Conservation (phyloP, 1,140 invertebrate species). For the Drosophila kohkoa region DNA sequence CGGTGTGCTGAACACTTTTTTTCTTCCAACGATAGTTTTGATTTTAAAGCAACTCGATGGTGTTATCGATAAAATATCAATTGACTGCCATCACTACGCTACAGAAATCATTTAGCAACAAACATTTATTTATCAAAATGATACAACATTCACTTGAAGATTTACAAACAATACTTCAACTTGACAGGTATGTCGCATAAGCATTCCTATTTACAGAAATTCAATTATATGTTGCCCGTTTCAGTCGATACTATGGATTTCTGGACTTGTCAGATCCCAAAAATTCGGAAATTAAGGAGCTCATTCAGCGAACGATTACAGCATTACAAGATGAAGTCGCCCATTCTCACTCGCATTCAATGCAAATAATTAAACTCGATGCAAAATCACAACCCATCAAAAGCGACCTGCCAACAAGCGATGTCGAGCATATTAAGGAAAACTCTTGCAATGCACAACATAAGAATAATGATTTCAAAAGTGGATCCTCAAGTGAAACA, state of each 20-base stretch:
- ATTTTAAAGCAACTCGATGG: background rate
- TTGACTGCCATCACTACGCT: background rate
- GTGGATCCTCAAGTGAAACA: background rate
- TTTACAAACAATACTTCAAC: conserved; percentile 90
- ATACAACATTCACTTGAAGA: conserved; percentile 89
- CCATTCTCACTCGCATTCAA: conserved; percentile 6
- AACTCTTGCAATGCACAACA: conserved; percentile 20
- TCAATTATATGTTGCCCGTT: background rate
- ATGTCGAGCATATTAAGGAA: conserved; percentile 36
- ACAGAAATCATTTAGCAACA: conserved; percentile 18
- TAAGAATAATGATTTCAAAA: conserved; percentile 36
- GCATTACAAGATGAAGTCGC: conserved; percentile 62
- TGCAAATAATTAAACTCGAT: conserved; percentile 21
- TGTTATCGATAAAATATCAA: background rate
- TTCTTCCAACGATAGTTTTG: background rate
- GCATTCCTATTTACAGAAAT: too few relatives aligned
- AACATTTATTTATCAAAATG: conserved; percentile 28
- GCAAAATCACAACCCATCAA: conserved; percentile 12
- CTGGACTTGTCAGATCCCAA: conserved; percentile 60
- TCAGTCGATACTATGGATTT: conserved; percentile 68
- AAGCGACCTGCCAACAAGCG: conserved; percentile 85
- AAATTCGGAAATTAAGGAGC: conserved; percentile 44
- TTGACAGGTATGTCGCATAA: conserved; percentile 88
- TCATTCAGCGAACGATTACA: conserved; percentile 59
- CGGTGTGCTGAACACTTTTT: background rate